Percentiles rank a stretch among this genome's conserved stretches.
Evolutionary conservation across 2,113 vertebrate species (phyloP).

Genomic region (Marmota monax): DNA sequence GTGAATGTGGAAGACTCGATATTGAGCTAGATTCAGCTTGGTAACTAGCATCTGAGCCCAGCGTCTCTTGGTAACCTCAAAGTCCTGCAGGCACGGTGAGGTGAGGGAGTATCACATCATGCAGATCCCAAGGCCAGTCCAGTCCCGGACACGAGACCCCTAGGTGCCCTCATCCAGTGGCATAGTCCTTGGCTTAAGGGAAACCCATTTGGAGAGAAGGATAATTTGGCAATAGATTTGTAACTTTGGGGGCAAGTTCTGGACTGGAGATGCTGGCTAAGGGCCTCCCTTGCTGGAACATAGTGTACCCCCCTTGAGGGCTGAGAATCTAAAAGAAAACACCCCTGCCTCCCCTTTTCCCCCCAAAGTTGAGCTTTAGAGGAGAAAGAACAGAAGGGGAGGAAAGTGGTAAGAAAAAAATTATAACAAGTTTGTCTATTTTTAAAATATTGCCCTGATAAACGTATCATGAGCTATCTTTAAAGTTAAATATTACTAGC

Average conservation of each 20-base stretch:
- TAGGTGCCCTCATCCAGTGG: too few species aligned
- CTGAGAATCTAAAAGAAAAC: background rate
- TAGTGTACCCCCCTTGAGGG: background rate
- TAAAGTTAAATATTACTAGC: background rate
- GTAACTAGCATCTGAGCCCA: background rate
- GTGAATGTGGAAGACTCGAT: background rate
- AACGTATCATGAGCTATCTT: background rate
- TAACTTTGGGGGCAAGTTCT: background rate
- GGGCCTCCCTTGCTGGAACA: background rate
- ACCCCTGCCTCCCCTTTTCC: background rate
- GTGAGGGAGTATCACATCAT: background rate
- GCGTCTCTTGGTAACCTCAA: background rate
- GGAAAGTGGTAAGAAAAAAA: background rate
- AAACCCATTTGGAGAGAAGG: background rate
- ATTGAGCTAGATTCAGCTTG: background rate
- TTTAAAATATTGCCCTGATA: background rate
- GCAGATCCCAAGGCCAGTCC: background rate
- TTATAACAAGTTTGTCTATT: background rate
- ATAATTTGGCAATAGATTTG: background rate
- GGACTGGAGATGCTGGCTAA: background rate
- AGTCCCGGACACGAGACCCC: accelerated
- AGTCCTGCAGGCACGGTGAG: background rate
- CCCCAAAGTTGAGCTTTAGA: background rate
- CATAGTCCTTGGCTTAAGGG: background rate
- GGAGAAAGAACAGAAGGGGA: background rate